Percentiles rank a stretch among this genome's conserved stretches.
These are phyloP conservation scores for Drosophila chauvacae DNA, from an alignment of 1,140 invertebrate species.

Conservation along the genomic window DNA sequence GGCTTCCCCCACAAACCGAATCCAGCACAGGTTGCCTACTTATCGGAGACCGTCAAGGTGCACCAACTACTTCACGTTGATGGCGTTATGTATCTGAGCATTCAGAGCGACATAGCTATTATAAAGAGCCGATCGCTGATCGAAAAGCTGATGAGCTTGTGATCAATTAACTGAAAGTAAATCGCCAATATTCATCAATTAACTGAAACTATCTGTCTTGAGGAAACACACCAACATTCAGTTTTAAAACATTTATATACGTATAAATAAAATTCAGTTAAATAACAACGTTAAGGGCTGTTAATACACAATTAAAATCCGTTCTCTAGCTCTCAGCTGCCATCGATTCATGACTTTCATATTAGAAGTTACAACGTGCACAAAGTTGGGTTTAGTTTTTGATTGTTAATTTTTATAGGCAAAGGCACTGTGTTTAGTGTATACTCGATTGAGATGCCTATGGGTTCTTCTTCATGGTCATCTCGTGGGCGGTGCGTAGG, in stretches of 20 bases:
- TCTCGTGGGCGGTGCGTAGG: conserved; percentile 91
- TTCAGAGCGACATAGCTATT: conserved; percentile 34
- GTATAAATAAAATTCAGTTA: conserved; percentile 75
- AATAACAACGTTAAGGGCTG: conserved; percentile 73
- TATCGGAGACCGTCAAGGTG: conserved; percentile 36
- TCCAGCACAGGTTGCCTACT: conserved; percentile 36
- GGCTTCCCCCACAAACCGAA: conserved; percentile 51
- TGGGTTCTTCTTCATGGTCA: conserved; percentile 85
- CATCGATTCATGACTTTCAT: conserved; percentile 29
- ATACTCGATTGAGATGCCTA: conserved; percentile 32
- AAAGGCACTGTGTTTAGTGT: conserved; percentile 67
- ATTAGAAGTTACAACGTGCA: conserved; percentile 48
- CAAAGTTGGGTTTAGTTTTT: conserved; percentile 49
- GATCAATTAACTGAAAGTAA: neutral
- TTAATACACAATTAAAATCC: conserved; percentile 49
- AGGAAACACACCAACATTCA: conserved; percentile 1
- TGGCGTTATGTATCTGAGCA: conserved; percentile 36
- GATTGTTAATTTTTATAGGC: conserved; percentile 53
- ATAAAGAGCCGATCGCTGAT: conserved; percentile 32
- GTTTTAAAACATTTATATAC: conserved; percentile 67
- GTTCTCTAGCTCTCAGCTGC: conserved; percentile 43
- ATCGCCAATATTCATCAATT: neutral
- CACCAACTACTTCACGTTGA: conserved; percentile 46
- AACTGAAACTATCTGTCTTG: neutral
- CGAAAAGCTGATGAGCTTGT: conserved; percentile 18